Conservation (phyloP, 2,113 vertebrate genomes). For the Alouatta palliata region DNA sequence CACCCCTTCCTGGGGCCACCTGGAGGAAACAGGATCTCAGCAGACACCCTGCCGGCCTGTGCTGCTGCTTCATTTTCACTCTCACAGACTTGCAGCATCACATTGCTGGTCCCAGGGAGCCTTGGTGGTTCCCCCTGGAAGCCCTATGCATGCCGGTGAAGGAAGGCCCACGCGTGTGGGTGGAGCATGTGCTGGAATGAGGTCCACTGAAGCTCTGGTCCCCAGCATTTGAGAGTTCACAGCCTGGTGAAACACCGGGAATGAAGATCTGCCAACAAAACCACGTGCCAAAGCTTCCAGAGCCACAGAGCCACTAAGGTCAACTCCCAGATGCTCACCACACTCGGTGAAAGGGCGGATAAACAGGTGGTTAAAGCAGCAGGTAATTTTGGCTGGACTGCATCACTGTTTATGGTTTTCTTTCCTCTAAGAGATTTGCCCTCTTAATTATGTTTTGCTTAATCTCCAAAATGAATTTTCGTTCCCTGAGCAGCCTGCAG, state of each 20-base stretch:
- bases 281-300: fast-evolving
- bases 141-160: neutral
- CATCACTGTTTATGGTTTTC: neutral
- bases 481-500: neutral
- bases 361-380: neutral
- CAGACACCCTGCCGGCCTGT: neutral
- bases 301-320: neutral
- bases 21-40: neutral
- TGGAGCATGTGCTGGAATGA: neutral
- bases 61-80: neutral
- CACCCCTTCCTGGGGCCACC: neutral
- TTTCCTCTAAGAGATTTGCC: neutral
- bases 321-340: fast-evolving
- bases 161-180: too few relatives aligned
- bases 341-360: fast-evolving
- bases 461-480: neutral
- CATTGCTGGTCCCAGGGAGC: neutral
- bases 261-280: neutral
- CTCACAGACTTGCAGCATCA: neutral
- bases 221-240: neutral
- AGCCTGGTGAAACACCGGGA: fast-evolving
- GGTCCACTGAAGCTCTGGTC: neutral
- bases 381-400: neutral
- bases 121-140: neutral
- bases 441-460: neutral